Base-by-base conservation (phyloP, 1,140 invertebrate genomes). In the Cyphomyrmex costatus region DNA sequence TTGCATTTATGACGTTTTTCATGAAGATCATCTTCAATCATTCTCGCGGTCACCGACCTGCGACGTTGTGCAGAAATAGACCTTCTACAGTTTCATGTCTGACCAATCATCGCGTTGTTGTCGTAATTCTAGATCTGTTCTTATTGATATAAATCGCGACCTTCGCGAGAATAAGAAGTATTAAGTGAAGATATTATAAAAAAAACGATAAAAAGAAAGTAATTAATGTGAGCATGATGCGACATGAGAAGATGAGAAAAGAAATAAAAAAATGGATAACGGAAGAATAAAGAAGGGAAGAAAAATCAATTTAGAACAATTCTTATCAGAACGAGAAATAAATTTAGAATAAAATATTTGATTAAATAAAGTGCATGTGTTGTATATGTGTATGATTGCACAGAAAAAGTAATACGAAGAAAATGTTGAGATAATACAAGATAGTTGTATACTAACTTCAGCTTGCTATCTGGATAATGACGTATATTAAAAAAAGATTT, bases 1-100 rank as follows among this genome's bases (percentile, higher is more conserved):
- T 16, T 74, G n/a, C n/a, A 63, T 63, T 60, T 49, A 65, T 19
- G 36, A 74, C 19, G 16, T 49, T 63, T 78, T 49, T 21, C 14
- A 30, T 42, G 76, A 63, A 16, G 56, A 78, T 65, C 19, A 65
- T 24, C 16, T 30, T 56, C 30, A 68, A 30, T 46, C 3, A 71
- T 27, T 82, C 4, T 53, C n/a, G 24, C 33, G 87, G 70, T 77
- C 87, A 21, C 68, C 16, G 63, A 87, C 87, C 70, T 63, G 8
- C 24, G 60, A 30, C 51, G 14, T 3, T 19, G 56, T 53, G 12
- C 53, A 77, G 30, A 86, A 80, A 61, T 76, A 86, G 70, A 60
- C 51, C 42, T 86, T 88, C 49, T 68, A 65, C 68, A 49, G 53
- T 42, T 51, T 74, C 73, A 14, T 49, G 14, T 8, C 7, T 12